phyloP scores from a whole-genome alignment of 2,888 invertebrate species.

The Hoplodrina ambigua region DNA sequence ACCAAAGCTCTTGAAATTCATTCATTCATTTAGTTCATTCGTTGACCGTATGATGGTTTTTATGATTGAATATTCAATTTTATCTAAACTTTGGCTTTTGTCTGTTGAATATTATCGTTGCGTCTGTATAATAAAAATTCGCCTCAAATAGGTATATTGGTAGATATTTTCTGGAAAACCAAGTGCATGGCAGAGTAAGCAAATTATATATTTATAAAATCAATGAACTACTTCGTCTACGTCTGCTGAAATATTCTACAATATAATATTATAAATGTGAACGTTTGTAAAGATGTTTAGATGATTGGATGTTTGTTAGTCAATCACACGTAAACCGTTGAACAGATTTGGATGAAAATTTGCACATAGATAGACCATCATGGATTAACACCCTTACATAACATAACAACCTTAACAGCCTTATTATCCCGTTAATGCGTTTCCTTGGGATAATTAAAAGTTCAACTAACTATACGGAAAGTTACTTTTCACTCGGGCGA shows the following conservation, averaged over 20 bases:
- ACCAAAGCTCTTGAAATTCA: slow-evolving; percentile 24
- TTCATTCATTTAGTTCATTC: slow-evolving; percentile 34
- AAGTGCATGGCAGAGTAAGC: neutral
- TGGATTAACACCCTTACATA: too few species aligned
- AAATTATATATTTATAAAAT: slow-evolving; percentile 13
- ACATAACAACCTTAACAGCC: too few species aligned
- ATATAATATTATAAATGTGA: too few species aligned
- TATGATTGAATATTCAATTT: slow-evolving; percentile 12
- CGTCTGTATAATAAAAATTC: slow-evolving; percentile 5
- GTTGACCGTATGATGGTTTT: slow-evolving; percentile 25
- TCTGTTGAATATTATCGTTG: neutral
- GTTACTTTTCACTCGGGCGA: too few species aligned
- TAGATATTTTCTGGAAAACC: neutral
- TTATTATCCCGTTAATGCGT: too few species aligned
- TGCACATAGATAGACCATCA: too few species aligned
- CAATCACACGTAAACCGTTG: too few species aligned
- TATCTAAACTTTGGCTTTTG: neutral
- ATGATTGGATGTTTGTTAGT: too few species aligned
- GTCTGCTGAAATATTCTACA: slow-evolving; percentile 5
- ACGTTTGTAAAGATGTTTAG: too few species aligned
- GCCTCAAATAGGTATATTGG: neutral
- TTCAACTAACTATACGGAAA: too few species aligned
- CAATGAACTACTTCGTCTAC: slow-evolving; percentile 6
- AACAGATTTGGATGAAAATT: too few species aligned
- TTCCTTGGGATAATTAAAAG: too few species aligned